These are phyloP conservation scores for Neopelma chrysocephalum DNA, from an alignment of 2,797 vertebrate species.

Conservation along the genomic window DNA sequence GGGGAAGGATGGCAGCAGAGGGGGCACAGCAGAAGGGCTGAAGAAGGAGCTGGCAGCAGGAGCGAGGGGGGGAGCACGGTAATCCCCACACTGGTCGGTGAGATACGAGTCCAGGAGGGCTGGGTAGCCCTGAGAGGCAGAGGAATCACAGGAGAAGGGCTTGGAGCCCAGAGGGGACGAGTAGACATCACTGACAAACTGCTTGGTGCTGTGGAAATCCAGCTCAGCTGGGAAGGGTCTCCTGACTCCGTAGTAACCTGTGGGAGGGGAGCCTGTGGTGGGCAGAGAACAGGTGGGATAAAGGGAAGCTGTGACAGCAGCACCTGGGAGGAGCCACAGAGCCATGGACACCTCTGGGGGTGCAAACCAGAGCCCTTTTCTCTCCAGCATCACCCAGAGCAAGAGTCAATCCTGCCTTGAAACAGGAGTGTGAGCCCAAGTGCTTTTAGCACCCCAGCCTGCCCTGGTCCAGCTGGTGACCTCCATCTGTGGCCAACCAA, in stretches of 20 bases:
- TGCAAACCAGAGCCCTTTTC: not conserved
- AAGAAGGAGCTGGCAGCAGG: conserved; percentile 78
- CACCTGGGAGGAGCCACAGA: not conserved
- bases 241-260: conserved; percentile 84
- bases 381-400: not conserved
- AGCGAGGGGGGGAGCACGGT: conserved; percentile 76
- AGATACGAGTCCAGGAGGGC: conserved; percentile 87
- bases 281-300: not conserved
- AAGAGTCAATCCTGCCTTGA: not conserved
- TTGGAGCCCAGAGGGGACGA: conserved; percentile 78
- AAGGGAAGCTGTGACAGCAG: not conserved
- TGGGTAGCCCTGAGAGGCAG: conserved; percentile 77
- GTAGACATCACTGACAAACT: conserved; percentile 81
- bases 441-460: not conserved
- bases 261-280: conserved; percentile 80
- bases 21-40: conserved; percentile 80
- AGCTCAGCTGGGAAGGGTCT: conserved; percentile 85
- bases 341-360: not conserved
- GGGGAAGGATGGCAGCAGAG: conserved; percentile 84
- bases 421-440: not conserved
- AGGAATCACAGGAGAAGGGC: conserved; percentile 82
- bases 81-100: conserved; percentile 83
- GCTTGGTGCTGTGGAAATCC: conserved; percentile 84
- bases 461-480: not conserved
- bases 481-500: not conserved